A percentile compares a stretch with the other conserved stretches of the same genome.
Conservation (phyloP, 2,888 invertebrate species). For the Crossocerus cetratus region DNA sequence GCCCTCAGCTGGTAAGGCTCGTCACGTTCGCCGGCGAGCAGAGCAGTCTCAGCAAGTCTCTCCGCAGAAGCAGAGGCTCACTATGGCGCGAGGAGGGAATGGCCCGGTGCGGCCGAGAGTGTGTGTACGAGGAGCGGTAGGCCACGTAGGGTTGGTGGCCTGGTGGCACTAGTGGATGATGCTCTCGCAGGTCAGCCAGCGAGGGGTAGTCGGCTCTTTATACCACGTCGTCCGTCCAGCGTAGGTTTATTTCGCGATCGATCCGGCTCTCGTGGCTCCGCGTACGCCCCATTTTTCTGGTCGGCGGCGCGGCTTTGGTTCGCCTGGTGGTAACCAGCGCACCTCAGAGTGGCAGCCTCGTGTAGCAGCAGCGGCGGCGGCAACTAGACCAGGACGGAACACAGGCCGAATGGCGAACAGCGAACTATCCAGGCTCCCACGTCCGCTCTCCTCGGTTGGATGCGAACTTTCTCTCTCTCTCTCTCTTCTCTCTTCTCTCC, state of each 20-base stretch:
- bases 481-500: neutral
- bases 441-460: conserved; percentile 11
- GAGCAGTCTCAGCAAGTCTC: too few relatives aligned
- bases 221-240: conserved; percentile 54
- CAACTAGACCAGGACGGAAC: conserved; percentile 4
- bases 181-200: too few relatives aligned
- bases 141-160: neutral
- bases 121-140: neutral
- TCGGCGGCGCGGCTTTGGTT: conserved; percentile 22
- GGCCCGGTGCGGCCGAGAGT: neutral
- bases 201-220: conserved; percentile 16
- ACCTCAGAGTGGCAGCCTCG: conserved; percentile 25
- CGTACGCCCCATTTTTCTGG: conserved; percentile 71
- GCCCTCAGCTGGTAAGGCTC: neutral
- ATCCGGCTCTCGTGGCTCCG: conserved; percentile 69
- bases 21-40: neutral
- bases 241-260: conserved; percentile 72
- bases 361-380: neutral
- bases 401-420: neutral
- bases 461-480: conserved; percentile 6
- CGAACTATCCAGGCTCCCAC: conserved; percentile 1
- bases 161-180: neutral
- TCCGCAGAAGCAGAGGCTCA: neutral
- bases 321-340: conserved; percentile 24
- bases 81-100: neutral